Conservation (phyloP, 2,888 invertebrate genomes). For the Opisthograptis luteolata region DNA sequence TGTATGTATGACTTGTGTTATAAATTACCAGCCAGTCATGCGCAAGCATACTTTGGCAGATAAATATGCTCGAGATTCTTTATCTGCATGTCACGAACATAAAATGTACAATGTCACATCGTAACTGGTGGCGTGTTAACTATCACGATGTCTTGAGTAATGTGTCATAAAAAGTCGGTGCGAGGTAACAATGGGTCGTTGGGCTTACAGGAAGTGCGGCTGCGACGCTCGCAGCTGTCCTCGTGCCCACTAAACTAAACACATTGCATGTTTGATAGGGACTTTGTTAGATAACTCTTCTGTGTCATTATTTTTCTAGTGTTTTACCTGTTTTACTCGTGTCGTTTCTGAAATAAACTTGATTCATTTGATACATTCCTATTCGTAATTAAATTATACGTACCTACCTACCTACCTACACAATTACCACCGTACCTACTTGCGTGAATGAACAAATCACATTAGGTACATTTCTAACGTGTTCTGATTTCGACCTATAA, state of each 20-base stretch:
- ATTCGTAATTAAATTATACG: no score
- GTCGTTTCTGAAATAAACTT: no score
- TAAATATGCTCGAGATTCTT: constrained; percentile 32
- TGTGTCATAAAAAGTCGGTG: constrained; percentile 61
- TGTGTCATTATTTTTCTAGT: constrained; percentile 3
- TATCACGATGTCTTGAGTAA: constrained; percentile 50
- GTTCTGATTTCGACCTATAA: constrained; percentile 22
- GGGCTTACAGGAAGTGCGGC: constrained; percentile 72
- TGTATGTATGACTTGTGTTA: constrained; percentile 20
- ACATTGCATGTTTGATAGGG: constrained; percentile 38
- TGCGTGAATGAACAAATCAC: constrained; percentile 7
- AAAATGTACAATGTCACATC: constrained; percentile 48
- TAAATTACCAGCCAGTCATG: constrained; percentile 23
- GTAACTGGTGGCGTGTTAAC: constrained; percentile 40
- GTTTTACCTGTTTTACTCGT: neutral
- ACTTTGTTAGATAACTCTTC: constrained; percentile 19
- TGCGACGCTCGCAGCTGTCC: constrained; percentile 67
- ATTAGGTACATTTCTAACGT: constrained; percentile 5
- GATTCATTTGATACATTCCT: no score
- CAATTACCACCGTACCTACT: constrained; percentile 7
- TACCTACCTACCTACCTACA: no score
- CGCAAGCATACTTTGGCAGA: constrained; percentile 13
- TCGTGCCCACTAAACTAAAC: constrained; percentile 34
- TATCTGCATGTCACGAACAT: constrained; percentile 48
- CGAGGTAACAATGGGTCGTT: constrained; percentile 70